Evolutionary conservation across 1,140 invertebrate species (phyloP).

Genomic region (Cecropterus lyciades): DNA sequence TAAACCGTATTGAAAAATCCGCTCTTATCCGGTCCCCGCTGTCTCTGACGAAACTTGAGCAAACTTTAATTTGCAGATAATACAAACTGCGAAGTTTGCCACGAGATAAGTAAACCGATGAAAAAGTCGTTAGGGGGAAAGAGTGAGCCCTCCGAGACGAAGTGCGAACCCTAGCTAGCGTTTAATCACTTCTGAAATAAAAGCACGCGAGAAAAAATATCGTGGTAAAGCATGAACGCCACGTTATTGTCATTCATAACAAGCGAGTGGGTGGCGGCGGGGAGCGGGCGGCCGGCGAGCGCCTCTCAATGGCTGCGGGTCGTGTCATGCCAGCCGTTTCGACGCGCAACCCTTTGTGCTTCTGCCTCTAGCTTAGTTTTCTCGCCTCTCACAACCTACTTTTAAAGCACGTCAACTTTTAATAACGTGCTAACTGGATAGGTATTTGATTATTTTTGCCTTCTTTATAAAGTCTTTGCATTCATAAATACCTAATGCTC

Average conservation of each 20-base stretch:
- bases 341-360: slow-evolving; percentile 48
- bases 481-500: too few relatives aligned
- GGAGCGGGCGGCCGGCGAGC: slow-evolving; percentile 37
- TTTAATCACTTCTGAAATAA: slow-evolving; percentile 80
- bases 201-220: slow-evolving; percentile 76
- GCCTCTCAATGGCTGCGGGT: slow-evolving; percentile 60
- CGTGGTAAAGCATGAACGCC: slow-evolving; percentile 63
- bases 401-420: slow-evolving; percentile 36
- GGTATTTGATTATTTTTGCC: slow-evolving; percentile 15
- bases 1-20: slow-evolving; percentile 42
- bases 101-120: slow-evolving; percentile 67
- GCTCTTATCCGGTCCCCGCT: slow-evolving; percentile 39
- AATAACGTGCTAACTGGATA: slow-evolving; percentile 34
- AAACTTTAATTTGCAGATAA: slow-evolving; percentile 75
- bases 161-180: slow-evolving; percentile 53
- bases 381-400: slow-evolving; percentile 54
- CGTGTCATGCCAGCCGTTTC: slow-evolving; percentile 65
- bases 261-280: slow-evolving; percentile 49
- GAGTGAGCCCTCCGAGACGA: slow-evolving; percentile 61
- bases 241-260: slow-evolving; percentile 82
- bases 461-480: not conserved
- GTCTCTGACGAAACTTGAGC: slow-evolving; percentile 58
- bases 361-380: slow-evolving; percentile 61
- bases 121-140: slow-evolving; percentile 68
- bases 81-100: slow-evolving; percentile 67